Base-by-base conservation (phyloP, 2,888 invertebrate species). In the Gymnoscelis rufifasciata region DNA sequence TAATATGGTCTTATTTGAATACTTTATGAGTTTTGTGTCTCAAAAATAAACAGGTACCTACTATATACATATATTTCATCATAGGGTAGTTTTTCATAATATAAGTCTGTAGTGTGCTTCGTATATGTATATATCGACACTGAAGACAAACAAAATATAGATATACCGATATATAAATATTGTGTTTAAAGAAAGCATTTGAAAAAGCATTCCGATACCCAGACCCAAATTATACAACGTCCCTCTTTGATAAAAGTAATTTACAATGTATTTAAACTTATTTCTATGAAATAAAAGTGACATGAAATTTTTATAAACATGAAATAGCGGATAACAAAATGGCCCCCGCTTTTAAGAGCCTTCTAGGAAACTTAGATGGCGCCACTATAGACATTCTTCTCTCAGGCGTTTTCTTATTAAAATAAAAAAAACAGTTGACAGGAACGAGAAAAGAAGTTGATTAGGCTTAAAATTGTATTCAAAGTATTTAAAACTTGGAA, bases 151-250 rank as follows among this genome's bases (percentile, higher is more conserved):
- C 39, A 45, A 40, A 36, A 37, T 37, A 42, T 37, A 27, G 13
- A 37, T 12, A 14, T 27, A 28, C 8, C 8, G 7, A 11, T 36
- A 1, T 36, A 10, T 14, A 29, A 1, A 5, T 23, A 30, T 15
- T 28, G 15, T 46, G 37, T 8, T 26, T 35, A 26, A 30, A 30
- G 14, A 28, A 33, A 38, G 43, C 43, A 47, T 47, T 47, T 47
- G 43, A 36, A 13, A 38, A 23, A 12, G 26, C 47, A 47, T 47
- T 47, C 47, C 47, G 38, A 38, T 36, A 26, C 24, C 38, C 15
- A 14, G 33, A 33, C 14, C 19, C 33, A 33, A 33, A 33, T 15
- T 33, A 14, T 33, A 33, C 33, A 33, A 1, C 2, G 27, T 31
- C 19, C 15, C 14, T 10, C 7, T 44, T 19, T 14, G 19, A 11